phyloP scores from a whole-genome alignment of 1,140 invertebrate genomes.

The Neodiprion lecontei region DNA sequence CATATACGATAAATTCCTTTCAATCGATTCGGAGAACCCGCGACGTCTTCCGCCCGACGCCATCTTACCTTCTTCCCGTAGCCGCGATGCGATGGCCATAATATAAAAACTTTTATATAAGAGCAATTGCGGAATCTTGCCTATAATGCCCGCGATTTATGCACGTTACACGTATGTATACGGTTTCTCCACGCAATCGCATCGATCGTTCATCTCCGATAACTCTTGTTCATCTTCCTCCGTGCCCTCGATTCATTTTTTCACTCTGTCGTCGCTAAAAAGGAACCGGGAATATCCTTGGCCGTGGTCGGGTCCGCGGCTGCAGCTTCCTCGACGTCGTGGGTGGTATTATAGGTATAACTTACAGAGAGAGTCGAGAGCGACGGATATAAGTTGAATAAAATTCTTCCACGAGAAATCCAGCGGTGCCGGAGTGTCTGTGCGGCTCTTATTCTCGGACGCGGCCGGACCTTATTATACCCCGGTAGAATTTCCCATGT shows the following conservation, averaged over 20 bases:
- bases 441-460: not conserved
- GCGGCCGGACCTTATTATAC: too few species aligned
- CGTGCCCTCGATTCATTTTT: not conserved
- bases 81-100: not conserved
- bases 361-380: not conserved
- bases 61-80: not conserved
- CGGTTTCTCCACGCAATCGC: not conserved
- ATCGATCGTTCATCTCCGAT: not conserved
- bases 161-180: not conserved
- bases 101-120: not conserved
- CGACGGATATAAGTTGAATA: not conserved
- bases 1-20: slow-evolving; percentile 1
- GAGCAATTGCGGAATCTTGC: not conserved
- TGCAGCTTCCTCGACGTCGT: not conserved
- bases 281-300: not conserved
- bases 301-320: too few species aligned
- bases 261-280: not conserved
- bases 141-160: not conserved
- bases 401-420: not conserved
- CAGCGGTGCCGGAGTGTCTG: not conserved
- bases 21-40: slow-evolving; percentile 1
- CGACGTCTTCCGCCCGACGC: slow-evolving; percentile 3
- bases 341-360: not conserved
- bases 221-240: not conserved
- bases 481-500: too few species aligned